These are phyloP conservation scores for Astur gentilis DNA, from an alignment of 2,113 vertebrate genomes.

Conservation along the genomic window DNA sequence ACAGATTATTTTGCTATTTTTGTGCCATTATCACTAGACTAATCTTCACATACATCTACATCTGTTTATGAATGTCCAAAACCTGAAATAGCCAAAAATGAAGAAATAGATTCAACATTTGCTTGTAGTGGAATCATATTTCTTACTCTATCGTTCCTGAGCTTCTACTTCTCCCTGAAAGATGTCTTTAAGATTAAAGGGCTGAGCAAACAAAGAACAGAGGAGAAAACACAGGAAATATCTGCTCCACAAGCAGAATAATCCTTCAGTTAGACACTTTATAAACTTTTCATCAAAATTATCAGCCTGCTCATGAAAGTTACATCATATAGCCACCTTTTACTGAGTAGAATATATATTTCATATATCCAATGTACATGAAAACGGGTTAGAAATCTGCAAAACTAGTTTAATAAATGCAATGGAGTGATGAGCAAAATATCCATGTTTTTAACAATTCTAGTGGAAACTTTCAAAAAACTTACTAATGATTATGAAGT, in stretches of 20 bases:
- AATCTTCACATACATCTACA: not conserved
- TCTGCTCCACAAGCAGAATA: not conserved
- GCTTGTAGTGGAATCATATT: not conserved
- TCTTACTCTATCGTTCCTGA: not conserved
- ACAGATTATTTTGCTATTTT: not conserved
- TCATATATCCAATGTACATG: not conserved
- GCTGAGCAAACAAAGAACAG: not conserved
- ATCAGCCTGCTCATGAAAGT: not conserved
- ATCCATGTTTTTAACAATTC: not conserved
- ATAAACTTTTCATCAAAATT: not conserved
- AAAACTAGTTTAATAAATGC: not conserved
- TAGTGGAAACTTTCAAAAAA: not conserved
- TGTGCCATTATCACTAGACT: not conserved
- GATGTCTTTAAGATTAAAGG: not conserved
- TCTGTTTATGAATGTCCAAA: not conserved
- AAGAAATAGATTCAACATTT: not conserved
- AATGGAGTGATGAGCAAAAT: not conserved
- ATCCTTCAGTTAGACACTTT: not conserved
- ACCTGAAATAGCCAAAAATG: not conserved
- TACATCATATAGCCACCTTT: not conserved
- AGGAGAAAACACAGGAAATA: not conserved
- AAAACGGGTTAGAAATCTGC: not conserved
- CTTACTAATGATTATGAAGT: not conserved
- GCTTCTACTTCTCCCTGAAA: not conserved
- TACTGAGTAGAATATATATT: not conserved